A percentile compares a stretch with the other conserved stretches of the same genome.
Conservation (phyloP, 2,888 invertebrate species). For the Drosophila prolongata region DNA sequence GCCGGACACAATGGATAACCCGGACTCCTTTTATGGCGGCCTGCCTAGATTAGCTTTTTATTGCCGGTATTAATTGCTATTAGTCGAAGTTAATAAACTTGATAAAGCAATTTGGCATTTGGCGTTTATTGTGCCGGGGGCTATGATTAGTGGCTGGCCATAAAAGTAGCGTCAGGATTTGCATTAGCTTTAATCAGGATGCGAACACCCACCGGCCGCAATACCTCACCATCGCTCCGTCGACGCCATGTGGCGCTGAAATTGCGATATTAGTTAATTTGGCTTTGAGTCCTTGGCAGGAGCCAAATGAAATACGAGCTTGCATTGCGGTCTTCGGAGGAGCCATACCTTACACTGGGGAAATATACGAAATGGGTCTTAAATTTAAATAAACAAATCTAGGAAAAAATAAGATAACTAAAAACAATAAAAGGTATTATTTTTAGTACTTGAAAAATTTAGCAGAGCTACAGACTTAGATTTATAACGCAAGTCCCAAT, state of each 20-base stretch:
- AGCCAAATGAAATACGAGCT: slow-evolving; percentile 66
- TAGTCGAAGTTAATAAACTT: slow-evolving; percentile 81
- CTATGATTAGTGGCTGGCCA: slow-evolving; percentile 70
- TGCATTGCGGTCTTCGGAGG: slow-evolving; percentile 64
- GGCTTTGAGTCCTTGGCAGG: slow-evolving; percentile 62
- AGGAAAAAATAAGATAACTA: too few species aligned
- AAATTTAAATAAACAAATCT: too few species aligned
- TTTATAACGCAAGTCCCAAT: too few species aligned
- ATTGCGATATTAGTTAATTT: slow-evolving; percentile 77
- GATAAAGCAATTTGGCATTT: slow-evolving; percentile 81
- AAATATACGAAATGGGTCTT: neutral
- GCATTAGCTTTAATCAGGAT: slow-evolving; percentile 59
- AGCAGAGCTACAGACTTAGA: too few species aligned
- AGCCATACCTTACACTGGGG: slow-evolving; percentile 18
- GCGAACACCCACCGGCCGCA: slow-evolving; percentile 10
- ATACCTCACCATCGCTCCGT: slow-evolving; percentile 22
- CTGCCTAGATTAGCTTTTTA: slow-evolving; percentile 78
- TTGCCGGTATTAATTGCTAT: slow-evolving; percentile 81
- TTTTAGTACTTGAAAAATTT: too few species aligned
- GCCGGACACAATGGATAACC: slow-evolving; percentile 55
- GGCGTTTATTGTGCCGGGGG: slow-evolving; percentile 68
- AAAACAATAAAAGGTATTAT: too few species aligned
- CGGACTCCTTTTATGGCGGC: slow-evolving; percentile 62
- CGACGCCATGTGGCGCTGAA: slow-evolving; percentile 59
- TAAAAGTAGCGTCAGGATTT: slow-evolving; percentile 69